Evolutionary conservation across 2,797 vertebrate species (phyloP), one percentile per base, ranked within the genome.

Genomic region (Schizopygopsis pylzovi): DNA sequence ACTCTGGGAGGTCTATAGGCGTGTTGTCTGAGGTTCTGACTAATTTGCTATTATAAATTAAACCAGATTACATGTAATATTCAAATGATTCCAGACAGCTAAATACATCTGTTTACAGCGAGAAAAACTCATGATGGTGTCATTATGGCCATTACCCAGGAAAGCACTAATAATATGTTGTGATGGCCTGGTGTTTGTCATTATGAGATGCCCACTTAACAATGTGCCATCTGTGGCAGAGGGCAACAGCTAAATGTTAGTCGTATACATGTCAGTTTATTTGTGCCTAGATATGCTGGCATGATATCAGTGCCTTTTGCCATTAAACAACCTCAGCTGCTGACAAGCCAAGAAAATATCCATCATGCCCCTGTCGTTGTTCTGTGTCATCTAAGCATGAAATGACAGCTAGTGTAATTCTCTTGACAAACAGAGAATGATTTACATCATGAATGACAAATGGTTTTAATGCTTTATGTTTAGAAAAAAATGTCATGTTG

Each of bases 301-400:
- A 61, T 59, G 71, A 56, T 41, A 67, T 77, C 72, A 76, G 52
- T 73, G 47, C 54, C 80, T 79, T 61, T 67, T 83, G 86, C 82
- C 77, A 87, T 83, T 82, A 89, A 87, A 86, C 77, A 81, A 77
- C 71, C 59, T 25, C 45, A 75, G 43, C 22, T 28, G 20, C 71
- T 56, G 47, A 81, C 70, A 70, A 59, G 75, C 85, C 85, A 79
- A 87, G 83, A 84, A 71, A 79, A 85, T 20, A 87, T 89, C 86
- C 73, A 73, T 89, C 81, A 87, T 16, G 4, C 52, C n/a, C 41
- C 73, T 85, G 81, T 83, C 81, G 83, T 56, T 82, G 61, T 70
- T 85, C 41, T 59, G 54, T 78, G 71, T 86, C 83, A 85, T 81
- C 83, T 85, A 75, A 61, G 80, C 68, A 79, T 83, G 84, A 88